Conservation (phyloP, 1,140 invertebrate genomes). For the Vollenhovia emeryi region DNA sequence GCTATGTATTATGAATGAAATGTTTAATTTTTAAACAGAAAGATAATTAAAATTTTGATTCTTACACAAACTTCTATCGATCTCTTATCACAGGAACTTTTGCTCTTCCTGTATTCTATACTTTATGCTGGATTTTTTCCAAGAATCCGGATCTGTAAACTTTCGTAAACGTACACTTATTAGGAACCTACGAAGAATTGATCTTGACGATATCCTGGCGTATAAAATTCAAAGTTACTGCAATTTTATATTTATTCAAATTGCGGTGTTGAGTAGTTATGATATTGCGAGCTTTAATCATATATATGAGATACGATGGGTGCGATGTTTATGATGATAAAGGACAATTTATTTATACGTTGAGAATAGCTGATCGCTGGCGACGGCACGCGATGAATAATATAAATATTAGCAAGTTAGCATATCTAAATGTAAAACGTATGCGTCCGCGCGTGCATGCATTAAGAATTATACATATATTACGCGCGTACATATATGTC, state of each 20-base stretch:
- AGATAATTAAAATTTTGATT: neutral
- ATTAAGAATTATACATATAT: conserved; percentile 28
- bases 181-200: neutral
- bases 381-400: conserved; percentile 45
- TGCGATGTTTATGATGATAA: neutral
- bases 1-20: neutral
- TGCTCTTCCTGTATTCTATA: neutral
- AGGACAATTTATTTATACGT: conserved; percentile 28
- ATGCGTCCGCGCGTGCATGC: conserved; percentile 51
- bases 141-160: neutral
- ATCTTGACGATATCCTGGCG: neutral
- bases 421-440: conserved; percentile 61
- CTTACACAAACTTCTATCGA: neutral
- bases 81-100: neutral
- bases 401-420: conserved; percentile 32
- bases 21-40: neutral
- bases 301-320: neutral
- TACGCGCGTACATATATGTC: neutral
- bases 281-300: neutral
- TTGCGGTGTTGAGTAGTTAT: neutral
- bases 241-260: neutral
- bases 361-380: conserved; percentile 39
- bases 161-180: neutral
- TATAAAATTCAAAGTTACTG: neutral
- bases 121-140: neutral